Conservation (phyloP, 2,888 invertebrate genomes). For the Autographa pulchrina region DNA sequence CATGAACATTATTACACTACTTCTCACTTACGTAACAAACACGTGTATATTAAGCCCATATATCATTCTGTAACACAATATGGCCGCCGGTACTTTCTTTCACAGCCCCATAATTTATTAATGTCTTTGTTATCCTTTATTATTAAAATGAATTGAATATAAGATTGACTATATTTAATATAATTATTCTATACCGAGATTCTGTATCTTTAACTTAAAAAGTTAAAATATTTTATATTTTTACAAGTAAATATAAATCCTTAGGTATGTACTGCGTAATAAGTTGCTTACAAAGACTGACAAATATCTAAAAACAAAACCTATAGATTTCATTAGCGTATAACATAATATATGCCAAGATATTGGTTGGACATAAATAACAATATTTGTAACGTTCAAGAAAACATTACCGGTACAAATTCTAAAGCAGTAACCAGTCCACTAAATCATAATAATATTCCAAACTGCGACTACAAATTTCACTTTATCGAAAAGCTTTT, state of each 20-base stretch:
- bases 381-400: background rate
- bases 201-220: too few relatives aligned
- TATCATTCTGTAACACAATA: conserved; percentile 4
- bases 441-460: conserved; percentile 9
- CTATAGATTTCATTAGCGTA: too few relatives aligned
- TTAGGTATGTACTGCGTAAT: too few relatives aligned
- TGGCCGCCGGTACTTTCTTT: conserved; percentile 4
- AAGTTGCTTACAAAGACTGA: too few relatives aligned
- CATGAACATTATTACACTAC: background rate
- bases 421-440: background rate
- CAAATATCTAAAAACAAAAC: too few relatives aligned
- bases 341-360: too few relatives aligned
- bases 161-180: background rate
- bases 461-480: conserved; percentile 5
- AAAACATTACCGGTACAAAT: background rate
- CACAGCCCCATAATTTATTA: conserved; percentile 1
- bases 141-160: background rate
- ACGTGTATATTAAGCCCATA: background rate
- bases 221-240: too few relatives aligned
- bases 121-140: conserved; percentile 4
- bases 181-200: too few relatives aligned
- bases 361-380: too few relatives aligned
- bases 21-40: background rate
- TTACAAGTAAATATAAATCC: too few relatives aligned
- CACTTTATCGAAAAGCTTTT: conserved; percentile 31